phyloP scores from a whole-genome alignment of 1,140 invertebrate species.

The Nasonia longicornis region DNA sequence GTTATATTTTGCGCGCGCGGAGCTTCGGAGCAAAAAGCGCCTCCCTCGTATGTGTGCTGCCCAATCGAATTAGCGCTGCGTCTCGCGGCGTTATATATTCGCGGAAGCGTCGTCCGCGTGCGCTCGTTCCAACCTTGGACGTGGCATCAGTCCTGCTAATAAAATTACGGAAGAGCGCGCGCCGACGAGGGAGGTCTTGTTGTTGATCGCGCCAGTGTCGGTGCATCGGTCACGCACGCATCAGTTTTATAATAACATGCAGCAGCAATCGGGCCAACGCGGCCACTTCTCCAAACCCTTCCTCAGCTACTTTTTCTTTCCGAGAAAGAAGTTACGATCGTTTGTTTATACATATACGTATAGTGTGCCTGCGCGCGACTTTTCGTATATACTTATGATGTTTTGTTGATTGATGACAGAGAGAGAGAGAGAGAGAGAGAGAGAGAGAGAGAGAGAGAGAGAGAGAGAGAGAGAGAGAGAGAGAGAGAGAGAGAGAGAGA shows the following conservation, averaged over 20 bases:
- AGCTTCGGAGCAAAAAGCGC: neutral
- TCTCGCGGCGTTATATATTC: neutral
- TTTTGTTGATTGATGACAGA: neutral
- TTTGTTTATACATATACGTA: neutral
- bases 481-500: neutral
- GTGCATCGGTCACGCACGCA: neutral
- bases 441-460: neutral
- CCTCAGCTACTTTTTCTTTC: slow-evolving; percentile 9
- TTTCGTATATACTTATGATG: neutral
- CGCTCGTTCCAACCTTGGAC: neutral
- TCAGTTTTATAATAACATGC: neutral
- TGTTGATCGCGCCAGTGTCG: neutral
- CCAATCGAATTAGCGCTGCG: neutral
- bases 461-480: neutral
- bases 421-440: neutral
- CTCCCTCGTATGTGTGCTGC: neutral
- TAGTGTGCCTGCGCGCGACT: neutral
- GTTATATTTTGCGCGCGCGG: no score
- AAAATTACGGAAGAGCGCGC: neutral
- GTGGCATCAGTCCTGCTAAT: neutral
- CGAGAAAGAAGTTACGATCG: slow-evolving; percentile 6
- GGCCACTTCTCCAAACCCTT: slow-evolving; percentile 6
- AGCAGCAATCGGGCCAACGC: neutral
- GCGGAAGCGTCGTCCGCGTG: neutral
- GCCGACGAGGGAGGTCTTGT: neutral